Evolutionary conservation across 2,797 vertebrate species (phyloP), one percentile per base, ranked within the genome.

Genomic region (Neosilurus mollespiculum): DNA sequence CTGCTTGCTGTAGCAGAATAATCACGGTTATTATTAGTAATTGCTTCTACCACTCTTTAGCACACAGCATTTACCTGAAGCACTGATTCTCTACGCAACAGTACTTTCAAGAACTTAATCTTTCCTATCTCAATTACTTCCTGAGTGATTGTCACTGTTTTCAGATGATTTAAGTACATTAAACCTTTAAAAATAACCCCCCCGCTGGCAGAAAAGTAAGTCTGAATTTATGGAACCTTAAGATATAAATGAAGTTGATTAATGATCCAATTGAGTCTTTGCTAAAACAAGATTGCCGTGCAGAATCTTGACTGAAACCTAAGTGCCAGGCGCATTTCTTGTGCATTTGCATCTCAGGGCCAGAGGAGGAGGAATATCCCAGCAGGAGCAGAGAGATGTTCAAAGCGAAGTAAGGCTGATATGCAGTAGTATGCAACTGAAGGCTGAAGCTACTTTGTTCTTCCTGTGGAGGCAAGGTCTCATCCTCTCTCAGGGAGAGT

Each of bases 11-110:
- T 20, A 67, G 67, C 69, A 49, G 58, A 80, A 70, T 73, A 70
- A 85, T 77, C 24, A 62, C 15, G n/a, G 59, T 76, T 67, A 80
- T 86, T 83, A 85, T 87, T 84, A 82, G 85, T 83, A 62, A 85
- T 83, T 26, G 76, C 75, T 51, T 78, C 78, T 78, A 58, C 24
- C 2, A n/a, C 65, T 59, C 67, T 76, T 78, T 51, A 69, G 54
- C 54, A 34, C 78, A 20, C 70, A 26, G 76, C 77, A 81, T 82
- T 34, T 67, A 66, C 26, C 10, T 20, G 26, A 75, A 75, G 24
- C 71, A 34, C 54, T 61, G 54, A 78, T 61, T 86, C 78, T 77
- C 67, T 67, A 61, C 49, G 72, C 83, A 79, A 67, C 77, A 85
- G 51, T 22, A 75, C 12, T 58, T 34, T 75, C 54, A 73, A 51